A percentile compares a stretch with the other conserved stretches of the same genome.
These are phyloP conservation scores for Pseudoips prasinana DNA, from an alignment of 2,888 invertebrate genomes.

Conservation along the genomic window DNA sequence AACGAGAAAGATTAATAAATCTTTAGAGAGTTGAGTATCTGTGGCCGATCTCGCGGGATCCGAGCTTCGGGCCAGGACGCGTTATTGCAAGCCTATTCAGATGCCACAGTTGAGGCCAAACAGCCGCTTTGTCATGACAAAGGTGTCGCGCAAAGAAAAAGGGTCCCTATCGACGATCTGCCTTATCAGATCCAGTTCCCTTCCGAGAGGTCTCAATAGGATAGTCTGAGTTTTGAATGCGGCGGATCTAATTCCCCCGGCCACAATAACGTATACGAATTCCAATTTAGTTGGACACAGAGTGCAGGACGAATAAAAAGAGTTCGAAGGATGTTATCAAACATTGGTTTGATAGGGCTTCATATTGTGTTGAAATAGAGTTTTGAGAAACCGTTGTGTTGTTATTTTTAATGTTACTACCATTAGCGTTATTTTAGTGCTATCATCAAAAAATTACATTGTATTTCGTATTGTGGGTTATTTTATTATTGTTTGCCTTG, in stretches of 20 bases:
- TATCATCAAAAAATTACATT: slow-evolving; percentile 18
- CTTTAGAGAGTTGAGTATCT: slow-evolving; percentile 77
- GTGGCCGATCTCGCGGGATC: slow-evolving; percentile 77
- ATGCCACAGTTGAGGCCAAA: slow-evolving; percentile 78
- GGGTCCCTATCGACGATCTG: slow-evolving; percentile 77
- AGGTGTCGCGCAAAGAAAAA: slow-evolving; percentile 81
- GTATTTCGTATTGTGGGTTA: no score
- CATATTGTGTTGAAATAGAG: slow-evolving; percentile 40
- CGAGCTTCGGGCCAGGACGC: slow-evolving; percentile 71
- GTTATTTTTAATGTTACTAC: slow-evolving; percentile 34
- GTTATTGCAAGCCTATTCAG: slow-evolving; percentile 81
- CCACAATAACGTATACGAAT: slow-evolving; percentile 69
- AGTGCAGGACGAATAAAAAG: slow-evolving; percentile 54
- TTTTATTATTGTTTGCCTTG: no score
- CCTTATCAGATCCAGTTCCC: slow-evolving; percentile 81
- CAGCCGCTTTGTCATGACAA: slow-evolving; percentile 80
- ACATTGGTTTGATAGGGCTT: slow-evolving; percentile 45
- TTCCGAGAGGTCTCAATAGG: slow-evolving; percentile 79
- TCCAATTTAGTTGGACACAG: slow-evolving; percentile 67
- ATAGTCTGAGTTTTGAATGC: slow-evolving; percentile 74
- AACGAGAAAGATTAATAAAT: slow-evolving; percentile 79
- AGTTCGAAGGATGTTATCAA: slow-evolving; percentile 55
- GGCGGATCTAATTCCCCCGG: slow-evolving; percentile 75
- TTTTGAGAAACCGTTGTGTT: slow-evolving; percentile 35
- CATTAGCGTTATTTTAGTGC: slow-evolving; percentile 19